Base-by-base conservation (phyloP, 1,140 invertebrate genomes). In the Tetranychus urticae region DNA sequence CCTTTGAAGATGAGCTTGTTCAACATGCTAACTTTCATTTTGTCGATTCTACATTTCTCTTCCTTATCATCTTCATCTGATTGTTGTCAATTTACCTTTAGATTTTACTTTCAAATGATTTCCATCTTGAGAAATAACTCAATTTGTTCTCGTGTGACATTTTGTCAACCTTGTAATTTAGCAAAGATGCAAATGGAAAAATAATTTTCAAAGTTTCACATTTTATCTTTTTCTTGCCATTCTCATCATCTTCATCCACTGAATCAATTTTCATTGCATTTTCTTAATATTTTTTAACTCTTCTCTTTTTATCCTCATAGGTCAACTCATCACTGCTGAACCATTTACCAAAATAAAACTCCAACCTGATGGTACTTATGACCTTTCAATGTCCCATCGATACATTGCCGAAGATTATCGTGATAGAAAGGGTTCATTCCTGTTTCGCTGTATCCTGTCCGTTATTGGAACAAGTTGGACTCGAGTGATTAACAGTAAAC, bases 391-490 rank as follows among this genome's bases (percentile, higher is more conserved):
- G 45, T 63, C 61, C 39, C 45, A 62, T 36, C 58, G 62, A 14
- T 68, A 64, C 60, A 48, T 14, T 3, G 65, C 65, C 31, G 47
- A 59, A 35, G 66, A 68, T 23, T 69, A 63, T 63, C 36, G 61
- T 10, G 61, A 69, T 13, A 60, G 64, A 56, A 59, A 63, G 10
- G 66, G 67, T 33, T 34, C 65, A 31, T 54, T 69, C 14, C 62
- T 61, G 23, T 69, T 69, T 50, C 62, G 65, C 5, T 69, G 68
- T 39, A 57, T 65, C 37, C 56, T 69, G 48, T 58, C 67, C 42
- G 61, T 67, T 39, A 39, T 68, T n/a, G 64, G 65, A 12, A 69
- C 68, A 4, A 61, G 59, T 2, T 69, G 68, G 68, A 58, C 66
- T 31, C 63, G 58, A 13, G 66, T 65, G 6, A 65, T 68, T 12